Evolutionary conservation across 2,888 invertebrate species (phyloP).

Genomic region (Chalcis sispes): DNA sequence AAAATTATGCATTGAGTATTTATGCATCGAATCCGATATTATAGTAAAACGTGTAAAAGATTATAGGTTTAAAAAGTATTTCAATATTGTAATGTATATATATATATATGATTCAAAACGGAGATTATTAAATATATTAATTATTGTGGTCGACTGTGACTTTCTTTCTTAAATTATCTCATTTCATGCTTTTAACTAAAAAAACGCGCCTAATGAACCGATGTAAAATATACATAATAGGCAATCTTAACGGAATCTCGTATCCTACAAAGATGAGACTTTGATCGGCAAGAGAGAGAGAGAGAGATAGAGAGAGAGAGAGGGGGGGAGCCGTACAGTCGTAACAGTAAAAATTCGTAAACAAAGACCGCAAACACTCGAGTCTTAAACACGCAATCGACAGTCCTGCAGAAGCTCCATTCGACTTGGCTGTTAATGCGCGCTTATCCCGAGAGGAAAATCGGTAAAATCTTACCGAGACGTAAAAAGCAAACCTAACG

Average conservation of each 20-base stretch:
- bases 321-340: neutral
- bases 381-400: conserved; percentile 10
- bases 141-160: too few relatives aligned
- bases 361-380: neutral
- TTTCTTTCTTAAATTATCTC: too few relatives aligned
- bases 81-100: too few relatives aligned
- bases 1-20: conserved; percentile 5
- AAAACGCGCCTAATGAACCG: neutral
- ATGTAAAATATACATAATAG: conserved; percentile 3
- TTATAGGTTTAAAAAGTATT: too few relatives aligned
- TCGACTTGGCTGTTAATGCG: neutral
- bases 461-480: neutral
- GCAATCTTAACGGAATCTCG: neutral
- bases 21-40: neutral
- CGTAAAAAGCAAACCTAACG: conserved; percentile 4
- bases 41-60: neutral
- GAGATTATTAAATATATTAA: too few relatives aligned
- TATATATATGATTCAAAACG: too few relatives aligned
- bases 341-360: too few relatives aligned
- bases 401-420: conserved; percentile 6
- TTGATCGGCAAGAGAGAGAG: too few relatives aligned
- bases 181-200: neutral
- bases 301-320: too few relatives aligned
- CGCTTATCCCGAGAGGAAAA: conserved; percentile 23
- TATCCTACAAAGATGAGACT: too few relatives aligned